phyloP scores from a whole-genome alignment of 2,113 vertebrate species.

The Sclerurus mexicanus region DNA sequence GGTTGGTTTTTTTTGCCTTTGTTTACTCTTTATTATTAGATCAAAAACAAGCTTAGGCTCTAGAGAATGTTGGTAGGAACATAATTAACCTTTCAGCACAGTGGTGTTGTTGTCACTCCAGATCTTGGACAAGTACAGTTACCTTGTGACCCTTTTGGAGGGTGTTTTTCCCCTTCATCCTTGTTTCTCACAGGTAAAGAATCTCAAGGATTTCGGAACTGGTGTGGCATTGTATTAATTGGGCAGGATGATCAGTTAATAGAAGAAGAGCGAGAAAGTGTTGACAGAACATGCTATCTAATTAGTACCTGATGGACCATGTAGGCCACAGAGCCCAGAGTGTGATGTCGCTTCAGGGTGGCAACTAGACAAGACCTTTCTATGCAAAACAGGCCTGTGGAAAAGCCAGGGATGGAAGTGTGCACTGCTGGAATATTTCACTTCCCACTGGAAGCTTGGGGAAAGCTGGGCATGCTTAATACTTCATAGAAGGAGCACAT shows the following conservation, averaged over 20 bases:
- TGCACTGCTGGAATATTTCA: not conserved
- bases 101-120: not conserved
- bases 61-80: not conserved
- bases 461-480: not conserved
- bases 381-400: conserved; percentile 4
- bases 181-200: conserved; percentile 35
- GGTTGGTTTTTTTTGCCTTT: not conserved
- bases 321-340: conserved; percentile 58
- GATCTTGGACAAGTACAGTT: not conserved
- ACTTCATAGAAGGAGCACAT: not conserved
- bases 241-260: conserved; percentile 78
- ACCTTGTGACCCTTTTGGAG: conserved; percentile 11
- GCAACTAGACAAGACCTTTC: not conserved
- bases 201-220: conserved; percentile 49
- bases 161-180: not conserved
- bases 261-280: conserved; percentile 64
- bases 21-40: not conserved
- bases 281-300: conserved; percentile 76
- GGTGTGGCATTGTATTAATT: conserved; percentile 66
- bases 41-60: not conserved
- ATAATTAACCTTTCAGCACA: conserved; percentile 40
- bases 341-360: conserved; percentile 16
- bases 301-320: conserved; percentile 77
- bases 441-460: not conserved
- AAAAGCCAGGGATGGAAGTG: not conserved